phyloP scores from a whole-genome alignment of 37 sponge, comb jelly and placozoan species.

The Aphrocallistes beatrix region DNA sequence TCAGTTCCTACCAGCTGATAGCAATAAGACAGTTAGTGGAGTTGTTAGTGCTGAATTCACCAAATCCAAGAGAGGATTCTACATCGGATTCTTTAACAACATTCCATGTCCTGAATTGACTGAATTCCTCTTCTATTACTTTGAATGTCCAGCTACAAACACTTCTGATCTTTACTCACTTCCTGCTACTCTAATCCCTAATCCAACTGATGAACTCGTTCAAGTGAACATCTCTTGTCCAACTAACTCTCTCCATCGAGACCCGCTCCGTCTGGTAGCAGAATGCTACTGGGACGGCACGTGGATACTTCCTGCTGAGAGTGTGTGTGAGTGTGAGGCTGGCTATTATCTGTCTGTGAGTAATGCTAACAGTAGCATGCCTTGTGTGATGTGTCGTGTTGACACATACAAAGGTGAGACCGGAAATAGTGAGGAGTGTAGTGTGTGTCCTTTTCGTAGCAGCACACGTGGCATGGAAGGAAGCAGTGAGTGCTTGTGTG shows the following conservation, averaged over 20 bases:
- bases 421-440: not conserved
- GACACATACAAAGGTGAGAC: not conserved
- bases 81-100: not conserved
- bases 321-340: not conserved
- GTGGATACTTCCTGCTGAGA: not conserved
- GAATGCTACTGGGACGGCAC: slow-evolving; percentile 13
- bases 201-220: not conserved
- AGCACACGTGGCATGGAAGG: not conserved
- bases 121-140: slow-evolving; percentile 2
- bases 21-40: too few species aligned
- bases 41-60: not conserved
- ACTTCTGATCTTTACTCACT: not conserved
- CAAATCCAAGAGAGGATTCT: not conserved
- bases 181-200: not conserved
- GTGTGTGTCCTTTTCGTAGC: not conserved
- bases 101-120: not conserved
- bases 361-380: not conserved
- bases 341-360: not conserved
- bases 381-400: not conserved
- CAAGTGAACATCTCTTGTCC: not conserved
- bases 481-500: not conserved
- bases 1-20: slow-evolving; percentile 11
- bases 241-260: not conserved
- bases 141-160: not conserved
- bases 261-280: not conserved